phyloP scores from a whole-genome alignment of 2,888 invertebrate species.

The Orchesellides sinensis region DNA sequence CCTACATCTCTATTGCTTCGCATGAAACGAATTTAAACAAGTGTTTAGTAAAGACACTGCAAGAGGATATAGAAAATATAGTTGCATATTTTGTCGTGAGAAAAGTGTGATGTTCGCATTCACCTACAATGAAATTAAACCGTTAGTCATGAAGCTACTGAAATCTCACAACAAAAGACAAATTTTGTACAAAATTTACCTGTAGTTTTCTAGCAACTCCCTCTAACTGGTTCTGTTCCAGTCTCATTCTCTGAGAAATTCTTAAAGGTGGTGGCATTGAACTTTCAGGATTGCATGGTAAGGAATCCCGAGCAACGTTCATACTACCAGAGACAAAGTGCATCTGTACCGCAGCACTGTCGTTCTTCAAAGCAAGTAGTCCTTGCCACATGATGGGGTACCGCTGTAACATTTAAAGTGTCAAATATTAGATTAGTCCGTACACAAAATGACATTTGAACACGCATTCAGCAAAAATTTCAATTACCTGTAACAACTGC shows the following conservation, averaged over 20 bases:
- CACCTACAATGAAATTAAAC: neutral
- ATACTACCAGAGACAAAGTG: conserved; percentile 98
- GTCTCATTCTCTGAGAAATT: conserved; percentile 97
- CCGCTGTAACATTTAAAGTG: conserved; percentile 83
- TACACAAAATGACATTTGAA: too few relatives aligned
- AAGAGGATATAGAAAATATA: conserved; percentile 42
- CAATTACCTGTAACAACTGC: conserved; percentile 83
- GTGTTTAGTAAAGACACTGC: conserved; percentile 43
- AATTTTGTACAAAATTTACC: conserved; percentile 79
- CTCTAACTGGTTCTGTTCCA: conserved; percentile 96
- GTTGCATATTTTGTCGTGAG: conserved; percentile 9
- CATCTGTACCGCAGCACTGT: conserved; percentile 98
- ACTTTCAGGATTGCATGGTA: conserved; percentile 90
- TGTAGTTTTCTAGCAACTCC: conserved; percentile 98
- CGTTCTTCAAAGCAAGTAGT: conserved; percentile 94
- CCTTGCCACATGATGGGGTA: conserved; percentile 99
- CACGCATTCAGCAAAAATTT: neutral
- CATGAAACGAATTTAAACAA: conserved; percentile 6
- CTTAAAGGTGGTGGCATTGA: conserved; percentile 91
- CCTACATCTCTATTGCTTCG: neutral
- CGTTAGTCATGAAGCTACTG: neutral
- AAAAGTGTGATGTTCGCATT: conserved; percentile 86
- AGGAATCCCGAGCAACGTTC: conserved; percentile 90
- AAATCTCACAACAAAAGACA: too few relatives aligned
- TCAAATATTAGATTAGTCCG: too few relatives aligned